Conservation (phyloP, 2,113 vertebrate species). For the Jaculus jaculus region DNA sequence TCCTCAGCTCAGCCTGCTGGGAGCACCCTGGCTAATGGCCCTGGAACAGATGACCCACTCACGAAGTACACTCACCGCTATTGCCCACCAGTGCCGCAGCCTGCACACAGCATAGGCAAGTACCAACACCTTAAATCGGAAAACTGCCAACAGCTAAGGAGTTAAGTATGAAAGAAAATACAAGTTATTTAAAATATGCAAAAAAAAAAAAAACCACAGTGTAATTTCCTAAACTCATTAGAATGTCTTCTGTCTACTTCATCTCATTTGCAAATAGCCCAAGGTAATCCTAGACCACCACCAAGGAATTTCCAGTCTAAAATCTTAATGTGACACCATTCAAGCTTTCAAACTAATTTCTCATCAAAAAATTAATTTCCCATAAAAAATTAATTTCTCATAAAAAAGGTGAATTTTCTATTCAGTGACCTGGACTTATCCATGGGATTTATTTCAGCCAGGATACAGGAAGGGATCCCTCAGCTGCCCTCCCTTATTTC, state of each 20-base stretch:
- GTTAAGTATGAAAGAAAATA: not conserved
- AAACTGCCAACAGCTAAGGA: conserved; percentile 92
- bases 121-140: conserved; percentile 94
- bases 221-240: not conserved
- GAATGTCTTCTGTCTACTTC: not conserved
- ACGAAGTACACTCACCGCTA: conserved; percentile 90
- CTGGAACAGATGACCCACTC: fast-evolving
- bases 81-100: conserved; percentile 97
- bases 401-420: not conserved
- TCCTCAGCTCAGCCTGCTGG: too few species aligned
- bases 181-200: not conserved
- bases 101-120: conserved; percentile 95
- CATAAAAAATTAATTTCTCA: too few species aligned
- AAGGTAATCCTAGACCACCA: not conserved
- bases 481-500: not conserved
- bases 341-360: conserved; percentile 9
- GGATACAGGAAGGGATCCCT: not conserved
- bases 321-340: not conserved
- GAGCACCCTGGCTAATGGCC: not conserved
- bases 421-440: not conserved
- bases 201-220: not conserved
- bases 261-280: not conserved
- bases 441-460: not conserved
- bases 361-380: not conserved
- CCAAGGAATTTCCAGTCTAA: not conserved